These are phyloP conservation scores for Anoura caudifer DNA, from an alignment of 2,113 vertebrate species.

Conservation along the genomic window DNA sequence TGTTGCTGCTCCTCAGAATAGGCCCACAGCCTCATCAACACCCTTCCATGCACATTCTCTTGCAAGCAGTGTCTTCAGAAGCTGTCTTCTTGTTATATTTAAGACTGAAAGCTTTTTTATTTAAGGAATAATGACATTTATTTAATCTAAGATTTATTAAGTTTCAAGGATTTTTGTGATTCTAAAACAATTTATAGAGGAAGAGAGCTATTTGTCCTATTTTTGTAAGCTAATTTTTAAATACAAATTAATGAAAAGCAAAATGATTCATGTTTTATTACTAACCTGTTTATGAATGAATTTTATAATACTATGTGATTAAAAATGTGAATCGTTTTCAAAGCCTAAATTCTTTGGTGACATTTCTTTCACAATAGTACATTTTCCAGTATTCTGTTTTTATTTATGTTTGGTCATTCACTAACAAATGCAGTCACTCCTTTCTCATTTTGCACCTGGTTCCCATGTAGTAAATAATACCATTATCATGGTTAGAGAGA, in stretches of 20 bases:
- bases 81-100: not conserved
- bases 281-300: not conserved
- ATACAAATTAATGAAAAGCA: not conserved
- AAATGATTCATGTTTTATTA: not conserved
- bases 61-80: not conserved
- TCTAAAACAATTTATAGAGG: not conserved
- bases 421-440: not conserved
- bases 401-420: not conserved
- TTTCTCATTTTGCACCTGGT: not conserved
- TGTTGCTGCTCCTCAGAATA: not conserved
- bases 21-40: not conserved
- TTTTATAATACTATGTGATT: not conserved
- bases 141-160: not conserved
- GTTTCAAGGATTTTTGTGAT: not conserved
- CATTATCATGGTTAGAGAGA: not conserved
- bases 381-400: not conserved
- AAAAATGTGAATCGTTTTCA: not conserved
- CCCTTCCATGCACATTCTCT: not conserved
- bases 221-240: not conserved
- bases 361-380: not conserved
- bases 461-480: not conserved
- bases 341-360: not conserved
- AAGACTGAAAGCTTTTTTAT: not conserved
- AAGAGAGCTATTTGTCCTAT: not conserved
- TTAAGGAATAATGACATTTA: not conserved